Evolutionary conservation across 1,140 invertebrate species (phyloP).

Genomic region (Cyclargus thomasi): DNA sequence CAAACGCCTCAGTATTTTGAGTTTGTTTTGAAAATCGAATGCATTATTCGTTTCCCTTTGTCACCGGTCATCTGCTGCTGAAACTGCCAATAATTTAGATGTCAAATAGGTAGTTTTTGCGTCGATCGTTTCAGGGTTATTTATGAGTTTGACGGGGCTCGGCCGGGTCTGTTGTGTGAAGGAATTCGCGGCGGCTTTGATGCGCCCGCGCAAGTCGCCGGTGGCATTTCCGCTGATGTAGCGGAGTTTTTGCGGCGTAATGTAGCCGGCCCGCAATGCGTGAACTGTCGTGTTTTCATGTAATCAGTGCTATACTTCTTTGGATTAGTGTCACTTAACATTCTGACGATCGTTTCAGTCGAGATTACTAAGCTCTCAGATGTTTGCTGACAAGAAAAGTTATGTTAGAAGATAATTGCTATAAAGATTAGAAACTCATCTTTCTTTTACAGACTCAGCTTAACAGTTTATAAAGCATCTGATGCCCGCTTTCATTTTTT

Average conservation of each 20-base stretch:
- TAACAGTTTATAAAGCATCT: no score
- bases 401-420: no score
- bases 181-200: slow-evolving; percentile 64
- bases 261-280: slow-evolving; percentile 24
- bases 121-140: slow-evolving; percentile 63
- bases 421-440: no score
- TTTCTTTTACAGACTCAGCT: no score
- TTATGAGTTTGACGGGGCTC: slow-evolving; percentile 61
- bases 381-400: no score
- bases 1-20: slow-evolving; percentile 74
- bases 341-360: slow-evolving; percentile 4
- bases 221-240: slow-evolving; percentile 64
- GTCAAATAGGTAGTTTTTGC: slow-evolving; percentile 65
- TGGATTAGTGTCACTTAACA: slow-evolving; percentile 16
- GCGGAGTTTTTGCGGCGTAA: slow-evolving; percentile 32
- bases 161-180: slow-evolving; percentile 44
- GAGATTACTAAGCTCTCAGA: background rate
- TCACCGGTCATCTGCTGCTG: slow-evolving; percentile 66
- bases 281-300: slow-evolving; percentile 22
- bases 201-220: slow-evolving; percentile 43
- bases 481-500: no score
- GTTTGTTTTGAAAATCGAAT: slow-evolving; percentile 75
- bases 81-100: slow-evolving; percentile 71
- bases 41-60: slow-evolving; percentile 70
- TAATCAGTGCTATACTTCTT: slow-evolving; percentile 26